phyloP scores from a whole-genome alignment of 2,888 invertebrate genomes.

The Drosophila stalkeri region DNA sequence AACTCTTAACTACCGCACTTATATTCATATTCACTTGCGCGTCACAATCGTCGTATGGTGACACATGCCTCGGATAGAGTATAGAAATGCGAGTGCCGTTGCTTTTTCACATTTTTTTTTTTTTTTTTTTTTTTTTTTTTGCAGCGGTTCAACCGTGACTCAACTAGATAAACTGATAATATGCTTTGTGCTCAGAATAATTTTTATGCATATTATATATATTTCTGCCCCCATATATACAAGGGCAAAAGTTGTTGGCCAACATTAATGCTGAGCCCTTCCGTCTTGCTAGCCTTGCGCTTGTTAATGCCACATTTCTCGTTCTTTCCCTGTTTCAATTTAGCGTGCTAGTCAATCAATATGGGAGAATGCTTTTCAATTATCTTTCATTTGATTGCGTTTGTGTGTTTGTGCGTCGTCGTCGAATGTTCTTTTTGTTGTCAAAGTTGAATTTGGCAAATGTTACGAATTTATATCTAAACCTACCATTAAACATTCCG shows the following conservation, averaged over 20 bases:
- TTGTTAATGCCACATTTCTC: conserved; percentile 2
- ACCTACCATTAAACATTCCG: conserved; percentile 53
- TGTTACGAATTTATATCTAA: neutral
- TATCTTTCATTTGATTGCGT: conserved; percentile 17
- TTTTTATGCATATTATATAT: conserved; percentile 3
- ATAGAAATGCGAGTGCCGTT: conserved; percentile 15
- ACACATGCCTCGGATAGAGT: conserved; percentile 16
- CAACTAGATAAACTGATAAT: conserved; percentile 51
- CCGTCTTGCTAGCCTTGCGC: neutral
- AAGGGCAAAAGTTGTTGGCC: conserved; percentile 1
- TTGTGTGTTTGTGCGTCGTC: conserved; percentile 1
- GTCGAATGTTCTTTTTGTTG: conserved; percentile 17
- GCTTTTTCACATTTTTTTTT: conserved; percentile 11
- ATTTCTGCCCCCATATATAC: neutral
- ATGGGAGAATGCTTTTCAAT: conserved; percentile 21
- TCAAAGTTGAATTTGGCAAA: conserved; percentile 11
- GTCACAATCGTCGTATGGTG: neutral
- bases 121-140: conserved; percentile 12
- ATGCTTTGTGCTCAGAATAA: conserved; percentile 14
- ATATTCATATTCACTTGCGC: neutral
- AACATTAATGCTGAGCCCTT: conserved; percentile 17
- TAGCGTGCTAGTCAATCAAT: conserved; percentile 38
- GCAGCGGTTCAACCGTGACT: conserved; percentile 44
- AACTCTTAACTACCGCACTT: conserved; percentile 6
- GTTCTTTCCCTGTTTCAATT: conserved; percentile 42